Evolutionary conservation across 2,797 vertebrate genomes (phyloP).

Genomic region (Cuniculus paca): DNA sequence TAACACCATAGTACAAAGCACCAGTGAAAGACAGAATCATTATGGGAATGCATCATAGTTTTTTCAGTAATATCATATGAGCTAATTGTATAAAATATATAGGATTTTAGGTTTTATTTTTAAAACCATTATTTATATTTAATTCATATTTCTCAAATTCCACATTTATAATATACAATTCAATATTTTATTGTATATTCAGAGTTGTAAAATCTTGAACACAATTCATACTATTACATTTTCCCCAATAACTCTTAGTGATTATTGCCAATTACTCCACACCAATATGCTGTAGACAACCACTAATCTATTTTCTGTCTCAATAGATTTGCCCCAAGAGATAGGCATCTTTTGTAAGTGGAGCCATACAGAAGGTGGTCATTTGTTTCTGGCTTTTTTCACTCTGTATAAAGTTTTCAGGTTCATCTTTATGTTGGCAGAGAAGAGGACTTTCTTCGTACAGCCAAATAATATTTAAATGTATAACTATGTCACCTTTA

Average conservation of each 20-base stretch:
- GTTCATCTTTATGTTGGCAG: background rate
- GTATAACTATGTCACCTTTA: too few species aligned
- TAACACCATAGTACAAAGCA: background rate
- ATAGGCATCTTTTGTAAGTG: too few species aligned
- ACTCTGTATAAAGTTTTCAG: background rate
- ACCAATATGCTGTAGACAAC: background rate
- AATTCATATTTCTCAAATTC: background rate
- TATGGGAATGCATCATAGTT: background rate
- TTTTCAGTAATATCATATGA: background rate
- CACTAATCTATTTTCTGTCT: background rate
- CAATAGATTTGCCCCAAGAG: background rate
- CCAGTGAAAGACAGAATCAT: background rate
- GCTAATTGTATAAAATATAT: background rate
- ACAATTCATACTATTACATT: background rate
- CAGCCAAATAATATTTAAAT: background rate
- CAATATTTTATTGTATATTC: background rate
- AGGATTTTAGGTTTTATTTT: background rate
- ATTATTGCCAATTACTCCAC: background rate
- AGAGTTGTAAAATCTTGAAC: background rate
- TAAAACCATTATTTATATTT: background rate
- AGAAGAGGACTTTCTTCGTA: background rate
- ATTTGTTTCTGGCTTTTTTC: background rate
- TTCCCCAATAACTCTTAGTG: background rate
- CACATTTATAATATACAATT: background rate
- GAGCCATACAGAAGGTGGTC: rapidly evolving